Conservation (phyloP, 2,113 vertebrate genomes). For the Thinocorus orbignyianus region DNA sequence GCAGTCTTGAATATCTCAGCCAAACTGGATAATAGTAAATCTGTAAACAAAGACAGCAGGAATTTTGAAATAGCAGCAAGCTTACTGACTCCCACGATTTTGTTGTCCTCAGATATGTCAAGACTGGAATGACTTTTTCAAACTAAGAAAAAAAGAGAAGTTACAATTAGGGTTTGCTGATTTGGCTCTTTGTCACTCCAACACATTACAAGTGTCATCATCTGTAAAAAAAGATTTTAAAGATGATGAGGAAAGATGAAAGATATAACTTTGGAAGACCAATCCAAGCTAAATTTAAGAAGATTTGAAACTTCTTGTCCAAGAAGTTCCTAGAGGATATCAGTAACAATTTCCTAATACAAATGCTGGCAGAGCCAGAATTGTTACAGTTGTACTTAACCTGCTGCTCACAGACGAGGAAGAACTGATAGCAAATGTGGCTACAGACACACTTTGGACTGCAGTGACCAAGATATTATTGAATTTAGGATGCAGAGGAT, state of each 20-base stretch:
- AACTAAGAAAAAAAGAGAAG: background rate
- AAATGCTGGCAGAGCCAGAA: background rate
- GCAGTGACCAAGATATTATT: background rate
- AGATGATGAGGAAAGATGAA: background rate
- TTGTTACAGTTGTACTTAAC: background rate
- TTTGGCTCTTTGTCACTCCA: background rate
- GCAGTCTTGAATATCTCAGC: background rate
- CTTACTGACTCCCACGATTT: background rate
- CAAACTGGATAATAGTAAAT: background rate
- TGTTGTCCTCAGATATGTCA: background rate
- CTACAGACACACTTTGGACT: background rate
- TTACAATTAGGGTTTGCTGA: background rate
- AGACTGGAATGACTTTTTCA: background rate
- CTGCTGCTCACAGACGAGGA: background rate
- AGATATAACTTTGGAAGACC: background rate
- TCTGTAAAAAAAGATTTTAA: background rate
- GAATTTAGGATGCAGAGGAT: background rate
- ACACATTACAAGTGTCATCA: background rate
- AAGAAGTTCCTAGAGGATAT: background rate
- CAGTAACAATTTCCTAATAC: background rate
- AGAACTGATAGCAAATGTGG: background rate
- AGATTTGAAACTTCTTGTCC: background rate
- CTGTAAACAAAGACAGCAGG: slow-evolving; percentile 33
- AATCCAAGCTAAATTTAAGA: background rate
- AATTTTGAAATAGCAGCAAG: slow-evolving; percentile 7